Base-by-base conservation (phyloP, 2,113 vertebrate genomes). In the Hippopotamus amphibius region DNA sequence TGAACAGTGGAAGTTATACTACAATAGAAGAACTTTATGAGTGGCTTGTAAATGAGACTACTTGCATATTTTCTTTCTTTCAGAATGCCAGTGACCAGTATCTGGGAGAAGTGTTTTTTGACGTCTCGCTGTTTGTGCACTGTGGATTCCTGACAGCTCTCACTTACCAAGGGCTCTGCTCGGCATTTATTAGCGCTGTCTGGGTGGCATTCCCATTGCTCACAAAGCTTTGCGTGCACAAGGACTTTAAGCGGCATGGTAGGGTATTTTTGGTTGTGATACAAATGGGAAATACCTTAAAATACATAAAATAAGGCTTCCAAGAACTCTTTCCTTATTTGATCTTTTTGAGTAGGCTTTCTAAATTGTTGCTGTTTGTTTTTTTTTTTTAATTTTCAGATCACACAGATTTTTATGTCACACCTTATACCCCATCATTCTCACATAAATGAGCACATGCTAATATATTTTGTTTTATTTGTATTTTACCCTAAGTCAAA, bases 161-260 rank as follows among this genome's bases (percentile, higher is more conserved):
- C 63, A 99, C 99, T 93, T 99, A 98, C 12, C 98, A 97, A 41
- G 99, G 99, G 57, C 97, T 99, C 87, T 99, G 99, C 94, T 99
- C 99, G 0, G 99, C 99, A 15, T 99, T 99, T 48, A 97, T 99
- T 85, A 99, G 99, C 96, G 99, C 99, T 0, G 96, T 99, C 2
- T 99, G 99, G 99, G 99, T 99, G 86, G 99, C 98, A 5, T 99
- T 99, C 97, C 99, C 99, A 13, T 98, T 99, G 87, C 96, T 99
- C 87, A 98, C 99, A 97, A 99, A 99, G 59, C 97, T 99, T 86
- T 98, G 99, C 53, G 97, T 99, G 85, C 97, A 99, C 30, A 98
- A 98, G 30, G 99, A 99, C 90, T 99, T 99, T 89, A 99, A 97
- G 97, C 98, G 99, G 93, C 99, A 98, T 99, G 99, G 99, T 99